Conservation (phyloP, 2,797 vertebrate genomes). For the Cheirogaleus major region DNA sequence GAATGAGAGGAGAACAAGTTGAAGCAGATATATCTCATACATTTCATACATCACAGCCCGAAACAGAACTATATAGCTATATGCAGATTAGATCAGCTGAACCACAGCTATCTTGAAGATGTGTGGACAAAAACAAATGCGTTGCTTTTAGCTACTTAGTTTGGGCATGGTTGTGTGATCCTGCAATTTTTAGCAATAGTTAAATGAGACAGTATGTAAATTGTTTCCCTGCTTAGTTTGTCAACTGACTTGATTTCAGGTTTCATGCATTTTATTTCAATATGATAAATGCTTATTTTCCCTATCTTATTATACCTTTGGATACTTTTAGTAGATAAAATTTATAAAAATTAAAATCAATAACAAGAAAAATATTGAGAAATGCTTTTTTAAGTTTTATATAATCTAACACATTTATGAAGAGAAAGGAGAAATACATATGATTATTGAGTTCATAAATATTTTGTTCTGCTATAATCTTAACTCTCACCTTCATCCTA, state of each 20-base stretch:
- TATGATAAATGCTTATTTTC: not conserved
- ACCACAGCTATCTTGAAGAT: not conserved
- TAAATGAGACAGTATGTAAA: not conserved
- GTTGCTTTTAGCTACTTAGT: not conserved
- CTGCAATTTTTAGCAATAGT: not conserved
- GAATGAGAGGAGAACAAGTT: not conserved
- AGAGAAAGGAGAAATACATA: not conserved
- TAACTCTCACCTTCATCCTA: not conserved
- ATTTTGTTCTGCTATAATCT: not conserved
- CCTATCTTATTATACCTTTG: not conserved
- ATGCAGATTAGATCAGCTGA: not conserved
- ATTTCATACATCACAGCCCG: not conserved
- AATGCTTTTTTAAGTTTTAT: not conserved
- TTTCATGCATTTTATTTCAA: not conserved
- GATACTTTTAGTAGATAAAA: not conserved
- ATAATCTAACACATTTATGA: not conserved
- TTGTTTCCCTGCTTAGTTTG: not conserved
- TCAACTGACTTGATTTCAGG: not conserved
- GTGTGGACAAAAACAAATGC: not conserved
- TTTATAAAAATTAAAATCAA: not conserved
- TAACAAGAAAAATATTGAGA: not conserved
- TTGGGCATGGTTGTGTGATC: not conserved
- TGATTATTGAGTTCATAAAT: not conserved
- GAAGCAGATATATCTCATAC: not conserved
- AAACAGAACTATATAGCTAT: not conserved